Evolutionary conservation across 2,797 vertebrate genomes (phyloP).

Genomic region (Prunella strophiata): DNA sequence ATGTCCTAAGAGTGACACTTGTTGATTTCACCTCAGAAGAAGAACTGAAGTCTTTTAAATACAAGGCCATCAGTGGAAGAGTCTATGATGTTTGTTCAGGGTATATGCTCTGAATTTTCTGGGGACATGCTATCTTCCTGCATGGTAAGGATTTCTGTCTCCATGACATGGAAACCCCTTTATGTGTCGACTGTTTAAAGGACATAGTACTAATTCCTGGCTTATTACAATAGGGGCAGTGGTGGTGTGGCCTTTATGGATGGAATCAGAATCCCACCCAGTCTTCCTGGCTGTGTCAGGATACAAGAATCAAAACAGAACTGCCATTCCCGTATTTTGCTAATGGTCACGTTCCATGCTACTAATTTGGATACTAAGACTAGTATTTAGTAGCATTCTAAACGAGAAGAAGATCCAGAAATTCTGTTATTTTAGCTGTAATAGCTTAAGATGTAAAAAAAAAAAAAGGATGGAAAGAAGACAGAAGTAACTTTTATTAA

Average conservation of each 20-base stretch:
- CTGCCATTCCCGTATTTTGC: not conserved
- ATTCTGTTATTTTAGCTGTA: conserved; percentile 39
- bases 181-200: not conserved
- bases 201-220: not conserved
- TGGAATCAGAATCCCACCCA: not conserved
- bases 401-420: not conserved
- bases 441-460: not conserved
- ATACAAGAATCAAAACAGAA: not conserved
- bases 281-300: not conserved
- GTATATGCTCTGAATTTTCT: not conserved
- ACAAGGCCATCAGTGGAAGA: not conserved
- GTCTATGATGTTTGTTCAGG: not conserved
- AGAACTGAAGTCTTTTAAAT: not conserved
- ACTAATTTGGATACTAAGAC: conserved; percentile 10
- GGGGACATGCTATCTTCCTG: not conserved
- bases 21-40: not conserved
- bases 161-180: not conserved
- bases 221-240: not conserved
- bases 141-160: not conserved
- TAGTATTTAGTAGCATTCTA: conserved; percentile 11
- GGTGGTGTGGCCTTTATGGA: not conserved
- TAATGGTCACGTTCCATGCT: not conserved
- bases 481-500: not conserved
- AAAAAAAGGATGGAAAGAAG: not conserved
- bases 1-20: not conserved